These are phyloP conservation scores for Tiphia femorata DNA, from an alignment of 2,888 invertebrate species.

Conservation along the genomic window DNA sequence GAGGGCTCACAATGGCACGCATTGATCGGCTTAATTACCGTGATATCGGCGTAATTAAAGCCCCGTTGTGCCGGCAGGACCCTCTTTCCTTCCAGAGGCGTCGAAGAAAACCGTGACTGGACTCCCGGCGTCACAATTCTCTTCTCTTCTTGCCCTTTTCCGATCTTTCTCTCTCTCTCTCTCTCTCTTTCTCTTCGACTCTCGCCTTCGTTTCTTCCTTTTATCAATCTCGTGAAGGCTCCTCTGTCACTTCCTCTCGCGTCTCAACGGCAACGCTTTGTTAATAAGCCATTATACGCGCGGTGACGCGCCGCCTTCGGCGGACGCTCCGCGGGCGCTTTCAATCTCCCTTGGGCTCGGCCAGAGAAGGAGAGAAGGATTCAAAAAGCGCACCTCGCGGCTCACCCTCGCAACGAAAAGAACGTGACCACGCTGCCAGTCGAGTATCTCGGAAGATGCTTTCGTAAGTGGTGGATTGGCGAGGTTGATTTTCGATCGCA, in stretches of 20 bases:
- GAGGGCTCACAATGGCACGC: slow-evolving; percentile 55
- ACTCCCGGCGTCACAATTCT: slow-evolving; percentile 40
- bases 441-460: too few relatives aligned
- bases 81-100: slow-evolving; percentile 45
- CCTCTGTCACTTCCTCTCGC: slow-evolving; percentile 12
- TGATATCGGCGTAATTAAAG: slow-evolving; percentile 67
- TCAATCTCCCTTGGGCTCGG: slow-evolving; percentile 30
- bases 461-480: too few relatives aligned
- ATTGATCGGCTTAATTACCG: slow-evolving; percentile 67
- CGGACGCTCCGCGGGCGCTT: slow-evolving; percentile 25
- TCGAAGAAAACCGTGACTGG: slow-evolving; percentile 51
- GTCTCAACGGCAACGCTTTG: slow-evolving; percentile 41
- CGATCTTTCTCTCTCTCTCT: slow-evolving; percentile 11
- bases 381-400: slow-evolving; percentile 21
- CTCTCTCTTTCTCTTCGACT: slow-evolving; percentile 19
- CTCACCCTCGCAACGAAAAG: neutral
- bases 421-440: too few relatives aligned
- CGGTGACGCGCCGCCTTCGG: slow-evolving; percentile 33
- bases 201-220: slow-evolving; percentile 14
- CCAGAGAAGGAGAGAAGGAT: too few relatives aligned
- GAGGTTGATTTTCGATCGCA: too few relatives aligned
- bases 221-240: too few relatives aligned
- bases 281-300: slow-evolving; percentile 55
- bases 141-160: slow-evolving; percentile 2
- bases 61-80: slow-evolving; percentile 57